Conservation (phyloP, 1,140 invertebrate genomes). For the Drosophila setifemur region DNA sequence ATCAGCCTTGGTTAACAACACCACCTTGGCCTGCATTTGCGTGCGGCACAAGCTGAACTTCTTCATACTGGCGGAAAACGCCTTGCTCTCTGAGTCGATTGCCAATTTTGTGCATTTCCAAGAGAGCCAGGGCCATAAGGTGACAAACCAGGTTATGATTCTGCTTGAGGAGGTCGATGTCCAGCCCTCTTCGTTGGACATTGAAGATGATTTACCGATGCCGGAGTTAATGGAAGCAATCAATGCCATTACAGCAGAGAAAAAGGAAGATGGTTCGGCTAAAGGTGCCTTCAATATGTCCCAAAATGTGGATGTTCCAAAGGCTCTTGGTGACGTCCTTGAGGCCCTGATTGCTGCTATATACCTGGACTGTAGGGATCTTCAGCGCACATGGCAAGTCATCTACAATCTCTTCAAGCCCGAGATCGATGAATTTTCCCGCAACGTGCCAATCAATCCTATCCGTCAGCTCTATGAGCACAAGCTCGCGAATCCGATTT, state of each 20-base stretch:
- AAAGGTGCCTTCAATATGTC: constrained; percentile 82
- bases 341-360: constrained; percentile 96
- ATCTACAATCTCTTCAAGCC: constrained; percentile 89
- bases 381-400: constrained; percentile 92
- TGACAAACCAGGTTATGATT: constrained; percentile 86
- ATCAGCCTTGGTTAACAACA: constrained; percentile 97
- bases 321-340: constrained; percentile 95
- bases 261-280: neutral
- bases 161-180: constrained; percentile 87
- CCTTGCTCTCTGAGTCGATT: constrained; percentile 87
- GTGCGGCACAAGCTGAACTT: constrained; percentile 93
- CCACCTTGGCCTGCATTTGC: constrained; percentile 94
- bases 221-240: neutral
- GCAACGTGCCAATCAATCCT: constrained; percentile 94
- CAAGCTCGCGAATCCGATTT: constrained; percentile 84
- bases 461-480: constrained; percentile 92
- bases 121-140: constrained; percentile 86
- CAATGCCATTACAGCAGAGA: neutral
- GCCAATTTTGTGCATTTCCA: constrained; percentile 92
- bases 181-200: constrained; percentile 3
- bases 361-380: constrained; percentile 92
- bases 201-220: constrained; percentile 1
- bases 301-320: constrained; percentile 94
- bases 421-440: constrained; percentile 90
- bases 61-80: constrained; percentile 86